phyloP scores from a whole-genome alignment of 2,888 invertebrate genomes.

The Augochlorella aurata region DNA sequence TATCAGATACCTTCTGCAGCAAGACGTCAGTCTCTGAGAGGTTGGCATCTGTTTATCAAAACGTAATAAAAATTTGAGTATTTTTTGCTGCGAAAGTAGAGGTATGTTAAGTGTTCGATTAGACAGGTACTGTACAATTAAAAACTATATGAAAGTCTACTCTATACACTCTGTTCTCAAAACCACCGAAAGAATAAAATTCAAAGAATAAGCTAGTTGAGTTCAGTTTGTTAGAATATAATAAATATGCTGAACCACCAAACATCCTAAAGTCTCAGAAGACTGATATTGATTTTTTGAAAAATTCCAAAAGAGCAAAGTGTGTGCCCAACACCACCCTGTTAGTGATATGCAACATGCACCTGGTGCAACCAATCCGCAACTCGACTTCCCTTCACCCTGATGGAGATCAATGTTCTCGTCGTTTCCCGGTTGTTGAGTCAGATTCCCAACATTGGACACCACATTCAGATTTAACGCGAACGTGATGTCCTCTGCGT shows the following conservation, averaged over 20 bases:
- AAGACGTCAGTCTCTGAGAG: slow-evolving; percentile 75
- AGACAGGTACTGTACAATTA: not conserved
- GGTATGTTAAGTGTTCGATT: not conserved
- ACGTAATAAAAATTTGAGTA: not conserved
- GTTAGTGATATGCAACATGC: slow-evolving; percentile 74
- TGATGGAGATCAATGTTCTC: not conserved
- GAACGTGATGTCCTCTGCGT: slow-evolving; percentile 70
- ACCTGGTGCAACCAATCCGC: slow-evolving; percentile 69
- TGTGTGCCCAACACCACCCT: slow-evolving; percentile 31
- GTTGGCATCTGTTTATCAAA: slow-evolving; percentile 27
- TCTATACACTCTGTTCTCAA: not conserved
- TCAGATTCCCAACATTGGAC: slow-evolving; percentile 2
- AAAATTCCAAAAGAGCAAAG: slow-evolving; percentile 9
- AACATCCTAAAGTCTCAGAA: not conserved
- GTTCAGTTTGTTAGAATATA: not conserved
- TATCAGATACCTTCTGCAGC: slow-evolving; percentile 79
- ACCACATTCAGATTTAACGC: slow-evolving; percentile 72
- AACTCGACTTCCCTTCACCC: slow-evolving; percentile 20
- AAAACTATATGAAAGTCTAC: not conserved
- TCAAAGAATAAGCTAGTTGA: not conserved
- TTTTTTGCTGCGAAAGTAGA: not conserved
- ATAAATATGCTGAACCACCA: not conserved
- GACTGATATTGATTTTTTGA: not conserved
- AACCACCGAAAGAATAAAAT: not conserved
- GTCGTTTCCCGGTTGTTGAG: not conserved